Conservation (phyloP, 2,888 invertebrate species). For the Gandaritis pyraliata region DNA sequence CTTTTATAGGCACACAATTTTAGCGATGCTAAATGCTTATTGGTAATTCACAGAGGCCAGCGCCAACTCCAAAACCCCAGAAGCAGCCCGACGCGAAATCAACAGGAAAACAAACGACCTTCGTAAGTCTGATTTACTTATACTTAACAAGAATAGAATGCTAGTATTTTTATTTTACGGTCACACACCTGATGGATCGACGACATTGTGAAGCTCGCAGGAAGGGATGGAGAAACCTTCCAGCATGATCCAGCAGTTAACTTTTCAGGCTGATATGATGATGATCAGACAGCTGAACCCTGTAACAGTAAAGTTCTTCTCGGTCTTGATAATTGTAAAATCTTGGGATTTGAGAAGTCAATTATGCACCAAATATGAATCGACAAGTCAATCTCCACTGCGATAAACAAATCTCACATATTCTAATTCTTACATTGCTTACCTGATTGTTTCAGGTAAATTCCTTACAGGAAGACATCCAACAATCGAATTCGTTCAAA, state of each 20-base stretch:
- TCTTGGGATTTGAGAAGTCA: too few species aligned
- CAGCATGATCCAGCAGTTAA: too few species aligned
- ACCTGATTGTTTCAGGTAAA: slow-evolving; percentile 80
- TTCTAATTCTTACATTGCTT: slow-evolving; percentile 15
- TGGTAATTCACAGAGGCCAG: slow-evolving; percentile 59
- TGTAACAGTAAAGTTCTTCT: too few species aligned
- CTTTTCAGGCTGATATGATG: too few species aligned
- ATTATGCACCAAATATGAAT: too few species aligned
- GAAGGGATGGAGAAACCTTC: too few species aligned
- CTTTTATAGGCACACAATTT: background rate
- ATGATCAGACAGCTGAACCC: too few species aligned
- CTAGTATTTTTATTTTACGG: too few species aligned
- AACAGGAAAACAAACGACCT: slow-evolving; percentile 78
- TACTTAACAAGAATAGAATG: background rate
- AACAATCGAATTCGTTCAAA: slow-evolving; percentile 96
- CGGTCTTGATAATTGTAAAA: too few species aligned
- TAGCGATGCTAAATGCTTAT: background rate
- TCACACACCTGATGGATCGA: too few species aligned
- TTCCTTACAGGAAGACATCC: slow-evolving; percentile 90
- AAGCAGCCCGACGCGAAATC: slow-evolving; percentile 63
- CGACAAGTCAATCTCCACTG: too few species aligned
- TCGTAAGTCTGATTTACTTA: slow-evolving; percentile 63
- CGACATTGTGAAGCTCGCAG: too few species aligned
- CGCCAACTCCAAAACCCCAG: slow-evolving; percentile 70
- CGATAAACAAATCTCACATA: background rate